phyloP scores from a whole-genome alignment of 1,140 invertebrate species.

The Sipha flava region DNA sequence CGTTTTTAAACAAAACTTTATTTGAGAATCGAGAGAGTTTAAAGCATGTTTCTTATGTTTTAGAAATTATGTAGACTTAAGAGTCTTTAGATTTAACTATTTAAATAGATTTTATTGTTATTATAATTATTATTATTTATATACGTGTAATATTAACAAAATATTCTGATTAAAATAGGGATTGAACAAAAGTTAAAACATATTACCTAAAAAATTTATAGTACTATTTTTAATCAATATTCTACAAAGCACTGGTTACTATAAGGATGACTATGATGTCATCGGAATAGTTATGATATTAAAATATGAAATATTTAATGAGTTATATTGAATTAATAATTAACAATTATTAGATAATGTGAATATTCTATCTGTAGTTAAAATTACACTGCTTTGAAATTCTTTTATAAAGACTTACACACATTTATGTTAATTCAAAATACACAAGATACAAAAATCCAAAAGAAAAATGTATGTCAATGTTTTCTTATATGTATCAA shows the following conservation, averaged over 20 bases:
- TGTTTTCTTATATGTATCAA: no score
- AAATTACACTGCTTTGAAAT: not conserved
- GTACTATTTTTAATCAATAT: not conserved
- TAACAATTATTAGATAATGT: not conserved
- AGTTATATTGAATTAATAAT: not conserved
- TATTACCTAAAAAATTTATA: not conserved
- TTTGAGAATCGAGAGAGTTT: no score
- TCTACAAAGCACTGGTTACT: not conserved
- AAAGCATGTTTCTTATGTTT: no score
- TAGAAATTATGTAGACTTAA: no score
- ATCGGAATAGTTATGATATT: not conserved
- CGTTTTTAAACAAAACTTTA: no score
- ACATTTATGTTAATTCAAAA: not conserved
- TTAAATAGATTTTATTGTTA: no score
- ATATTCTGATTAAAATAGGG: not conserved
- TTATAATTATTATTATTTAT: not conserved
- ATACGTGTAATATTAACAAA: not conserved
- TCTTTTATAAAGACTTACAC: not conserved
- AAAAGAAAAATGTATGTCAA: no score
- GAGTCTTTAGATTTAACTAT: no score
- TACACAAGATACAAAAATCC: no score
- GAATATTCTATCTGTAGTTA: not conserved
- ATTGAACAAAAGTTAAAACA: not conserved
- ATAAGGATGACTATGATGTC: not conserved
- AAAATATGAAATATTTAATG: not conserved